Evolutionary conservation across 2,113 vertebrate species (phyloP), one percentile per base, ranked within the genome.

Genomic region (Hippocampus zosterae): DNA sequence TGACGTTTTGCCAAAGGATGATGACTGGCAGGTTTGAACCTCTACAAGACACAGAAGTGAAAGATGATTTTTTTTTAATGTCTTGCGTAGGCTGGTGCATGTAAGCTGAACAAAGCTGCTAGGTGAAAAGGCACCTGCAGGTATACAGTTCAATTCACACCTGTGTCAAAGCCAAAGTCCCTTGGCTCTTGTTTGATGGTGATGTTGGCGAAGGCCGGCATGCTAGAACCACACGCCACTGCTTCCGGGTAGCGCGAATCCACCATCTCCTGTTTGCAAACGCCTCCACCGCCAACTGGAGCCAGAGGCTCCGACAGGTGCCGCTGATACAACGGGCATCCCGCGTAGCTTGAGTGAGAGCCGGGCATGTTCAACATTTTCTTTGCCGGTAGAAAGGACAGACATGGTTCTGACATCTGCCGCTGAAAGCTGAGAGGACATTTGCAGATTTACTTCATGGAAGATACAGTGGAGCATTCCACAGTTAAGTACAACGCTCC

Each of bases 121-220:
- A 13, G 3, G 55, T 13, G 23, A 27, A 57, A 27, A 27, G 8
- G 2, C n/a, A n/a, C 8, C 11, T 60, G 5, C 8, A 9, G 27
- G 1, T 18, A 8, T 18, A 1, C 12, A 21, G 10, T 23, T 37
- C 27, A 23, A 11, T 8, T 55, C 73, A 80, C 87, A 96, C 96
- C 96, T 86, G 94, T 93, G 83, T 96, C 96, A 3, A 95, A 94
- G 88, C 93, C 92, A 76, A 94, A 98, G 87, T 98, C 96, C 71
- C 91, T 90, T 1, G 96, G 96, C 87, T 98, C 96, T 83, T 97
- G 95, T 87, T 98, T 97, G 86, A 98, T 96, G 71, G 92, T 89
- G 86, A 95, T 79, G 2, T 93, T 91, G 76, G 90, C 93, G 87
- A 95, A 95, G 70, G 90, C 64, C 0, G 89, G 57, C 65, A 91